Percentiles rank a stretch among this genome's conserved stretches.
Evolutionary conservation across 2,113 vertebrate species (phyloP).

Genomic region (Phylloscopus whistleri): DNA sequence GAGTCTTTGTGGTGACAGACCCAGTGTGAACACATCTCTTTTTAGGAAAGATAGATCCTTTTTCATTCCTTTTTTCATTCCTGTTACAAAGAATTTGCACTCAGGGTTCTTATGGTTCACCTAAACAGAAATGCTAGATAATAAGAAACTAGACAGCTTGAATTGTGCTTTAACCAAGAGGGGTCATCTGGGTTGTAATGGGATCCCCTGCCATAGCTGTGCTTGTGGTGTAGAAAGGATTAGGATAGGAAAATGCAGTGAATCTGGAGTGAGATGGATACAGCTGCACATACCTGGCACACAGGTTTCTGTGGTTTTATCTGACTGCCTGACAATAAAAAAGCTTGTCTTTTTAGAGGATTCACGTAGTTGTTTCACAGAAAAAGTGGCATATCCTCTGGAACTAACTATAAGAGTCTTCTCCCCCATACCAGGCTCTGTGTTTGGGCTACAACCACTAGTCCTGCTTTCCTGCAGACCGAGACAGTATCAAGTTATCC

Average conservation of each 20-base stretch:
- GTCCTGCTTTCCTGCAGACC: not conserved
- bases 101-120: not conserved
- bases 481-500: constrained; percentile 65
- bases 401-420: constrained; percentile 18
- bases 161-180: not conserved
- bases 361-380: constrained; percentile 9
- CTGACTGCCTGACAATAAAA: constrained; percentile 34
- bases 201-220: not conserved
- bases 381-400: constrained; percentile 36
- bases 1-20: not conserved
- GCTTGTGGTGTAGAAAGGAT: not conserved
- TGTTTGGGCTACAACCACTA: constrained; percentile 14
- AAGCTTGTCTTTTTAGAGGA: constrained; percentile 45
- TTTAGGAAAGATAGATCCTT: not conserved
- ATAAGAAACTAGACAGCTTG: not conserved
- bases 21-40: not conserved
- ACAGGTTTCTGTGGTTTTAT: constrained; percentile 6
- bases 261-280: not conserved
- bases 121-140: not conserved
- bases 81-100: not conserved
- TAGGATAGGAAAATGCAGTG: not conserved
- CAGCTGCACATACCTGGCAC: constrained; percentile 31
- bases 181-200: not conserved
- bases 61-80: not conserved
- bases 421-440: not conserved